These are phyloP conservation scores for Zaprionus inermis DNA, from an alignment of 1,140 invertebrate species.

Conservation along the genomic window DNA sequence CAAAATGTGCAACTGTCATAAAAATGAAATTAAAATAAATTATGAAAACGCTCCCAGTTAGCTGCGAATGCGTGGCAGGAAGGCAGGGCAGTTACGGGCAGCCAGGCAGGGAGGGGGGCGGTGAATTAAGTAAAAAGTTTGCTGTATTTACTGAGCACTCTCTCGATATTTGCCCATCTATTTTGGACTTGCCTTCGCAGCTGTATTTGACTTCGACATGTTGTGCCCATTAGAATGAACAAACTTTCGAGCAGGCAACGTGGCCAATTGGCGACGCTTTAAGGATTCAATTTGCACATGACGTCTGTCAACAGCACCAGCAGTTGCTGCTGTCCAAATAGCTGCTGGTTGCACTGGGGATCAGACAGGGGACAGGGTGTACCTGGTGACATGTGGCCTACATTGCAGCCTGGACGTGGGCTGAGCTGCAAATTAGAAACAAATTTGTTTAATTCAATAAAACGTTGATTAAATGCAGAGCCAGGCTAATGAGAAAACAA, in stretches of 20 bases:
- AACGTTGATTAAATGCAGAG: conserved; percentile 68
- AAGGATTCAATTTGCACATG: conserved; percentile 66
- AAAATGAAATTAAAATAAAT: conserved; percentile 13
- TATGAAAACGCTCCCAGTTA: neutral
- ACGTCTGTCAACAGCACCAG: conserved; percentile 40
- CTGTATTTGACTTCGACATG: neutral
- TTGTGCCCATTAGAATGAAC: conserved; percentile 23
- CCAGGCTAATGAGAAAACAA: conserved; percentile 48
- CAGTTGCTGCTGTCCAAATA: conserved; percentile 2
- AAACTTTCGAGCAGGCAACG: conserved; percentile 19
- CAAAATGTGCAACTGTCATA: conserved; percentile 52
- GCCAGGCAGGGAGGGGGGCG: neutral
- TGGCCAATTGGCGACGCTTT: conserved; percentile 31
- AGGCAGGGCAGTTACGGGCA: too few relatives aligned
- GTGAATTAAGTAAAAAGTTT: neutral
- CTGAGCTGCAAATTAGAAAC: conserved; percentile 63
- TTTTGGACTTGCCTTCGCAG: neutral
- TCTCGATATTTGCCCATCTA: conserved; percentile 1
- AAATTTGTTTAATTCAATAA: conserved; percentile 77
- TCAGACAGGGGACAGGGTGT: too few relatives aligned
- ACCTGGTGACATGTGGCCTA: conserved; percentile 28
- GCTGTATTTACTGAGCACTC: neutral
- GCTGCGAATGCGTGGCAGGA: too few relatives aligned
- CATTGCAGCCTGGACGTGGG: conserved; percentile 10
- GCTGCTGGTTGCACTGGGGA: neutral